Evolutionary conservation across 2,888 invertebrate species (phyloP).

Genomic region (Zhuqinia jingwanae): DNA sequence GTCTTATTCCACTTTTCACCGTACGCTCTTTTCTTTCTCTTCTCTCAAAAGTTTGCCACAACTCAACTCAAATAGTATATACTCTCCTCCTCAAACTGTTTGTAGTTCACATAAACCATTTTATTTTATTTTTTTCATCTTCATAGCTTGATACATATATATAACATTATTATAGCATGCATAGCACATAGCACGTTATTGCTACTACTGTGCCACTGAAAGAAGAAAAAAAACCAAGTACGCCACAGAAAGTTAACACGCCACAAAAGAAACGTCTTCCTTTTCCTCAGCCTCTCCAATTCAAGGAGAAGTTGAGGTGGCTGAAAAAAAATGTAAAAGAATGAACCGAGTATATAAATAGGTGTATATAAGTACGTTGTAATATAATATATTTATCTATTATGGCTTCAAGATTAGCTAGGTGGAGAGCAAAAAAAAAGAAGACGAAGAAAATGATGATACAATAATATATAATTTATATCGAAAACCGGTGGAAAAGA

Average conservation of each 20-base stretch:
- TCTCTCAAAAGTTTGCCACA: conserved; percentile 25
- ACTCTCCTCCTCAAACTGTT: background rate
- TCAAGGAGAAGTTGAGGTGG: too few relatives aligned
- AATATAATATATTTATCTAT: background rate
- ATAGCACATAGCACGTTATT: too few relatives aligned
- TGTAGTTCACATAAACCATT: background rate
- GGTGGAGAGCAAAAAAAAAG: conserved; percentile 12
- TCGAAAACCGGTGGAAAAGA: conserved; percentile 28
- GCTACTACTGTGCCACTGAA: too few relatives aligned
- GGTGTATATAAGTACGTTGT: too few relatives aligned
- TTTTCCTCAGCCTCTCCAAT: too few relatives aligned
- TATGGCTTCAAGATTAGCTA: conserved; percentile 39
- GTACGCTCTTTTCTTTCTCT: background rate
- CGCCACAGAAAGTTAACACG: too few relatives aligned
- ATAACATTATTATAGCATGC: too few relatives aligned
- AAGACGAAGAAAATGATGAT: conserved; percentile 42
- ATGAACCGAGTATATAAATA: background rate
- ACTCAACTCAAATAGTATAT: conserved; percentile 1
- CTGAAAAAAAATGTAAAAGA: background rate
- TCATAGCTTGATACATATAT: too few relatives aligned
- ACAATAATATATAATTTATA: conserved; percentile 28
- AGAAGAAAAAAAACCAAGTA: too few relatives aligned
- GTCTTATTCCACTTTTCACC: background rate
- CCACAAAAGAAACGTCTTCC: too few relatives aligned
- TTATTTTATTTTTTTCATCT: too few relatives aligned